Evolutionary conservation across 2,888 invertebrate species (phyloP).

Genomic region (Branchipolynoe longqiensis): DNA sequence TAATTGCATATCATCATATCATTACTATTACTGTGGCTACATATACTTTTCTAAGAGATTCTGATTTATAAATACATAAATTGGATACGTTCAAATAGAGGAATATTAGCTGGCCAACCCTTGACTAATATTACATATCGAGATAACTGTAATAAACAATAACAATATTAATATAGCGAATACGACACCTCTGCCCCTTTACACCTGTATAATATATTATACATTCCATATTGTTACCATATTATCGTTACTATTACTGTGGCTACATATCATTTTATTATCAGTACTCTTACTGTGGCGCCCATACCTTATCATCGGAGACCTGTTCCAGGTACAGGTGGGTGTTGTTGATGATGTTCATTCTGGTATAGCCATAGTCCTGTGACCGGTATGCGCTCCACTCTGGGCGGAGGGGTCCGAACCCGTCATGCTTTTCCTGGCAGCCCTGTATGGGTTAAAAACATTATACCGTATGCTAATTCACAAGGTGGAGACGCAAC

Average conservation of each 20-base stretch:
- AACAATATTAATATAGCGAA: no score
- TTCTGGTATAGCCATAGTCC: conserved; percentile 94
- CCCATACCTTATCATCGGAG: conserved; percentile 51
- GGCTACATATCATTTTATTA: not conserved
- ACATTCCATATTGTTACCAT: not conserved
- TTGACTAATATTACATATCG: not conserved
- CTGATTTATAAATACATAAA: not conserved
- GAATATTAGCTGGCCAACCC: not conserved
- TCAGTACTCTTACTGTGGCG: not conserved
- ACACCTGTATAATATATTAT: not conserved
- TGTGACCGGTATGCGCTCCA: conserved; percentile 92
- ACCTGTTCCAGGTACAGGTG: conserved; percentile 83
- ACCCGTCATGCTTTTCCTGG: conserved; percentile 89
- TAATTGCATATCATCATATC: not conserved
- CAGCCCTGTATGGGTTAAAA: conserved; percentile 88
- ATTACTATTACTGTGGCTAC: no score
- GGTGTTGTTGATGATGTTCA: conserved; percentile 91
- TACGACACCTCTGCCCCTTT: not conserved
- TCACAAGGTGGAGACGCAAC: no score
- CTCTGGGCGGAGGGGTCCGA: conserved; percentile 84
- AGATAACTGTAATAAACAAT: not conserved
- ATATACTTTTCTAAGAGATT: no score
- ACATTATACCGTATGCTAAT: no score
- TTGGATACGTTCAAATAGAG: not conserved
- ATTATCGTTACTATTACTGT: not conserved